These are phyloP conservation scores for Palythoa caribaeorum DNA, from an alignment of 92 coral and sea anemone species.

Conservation along the genomic window DNA sequence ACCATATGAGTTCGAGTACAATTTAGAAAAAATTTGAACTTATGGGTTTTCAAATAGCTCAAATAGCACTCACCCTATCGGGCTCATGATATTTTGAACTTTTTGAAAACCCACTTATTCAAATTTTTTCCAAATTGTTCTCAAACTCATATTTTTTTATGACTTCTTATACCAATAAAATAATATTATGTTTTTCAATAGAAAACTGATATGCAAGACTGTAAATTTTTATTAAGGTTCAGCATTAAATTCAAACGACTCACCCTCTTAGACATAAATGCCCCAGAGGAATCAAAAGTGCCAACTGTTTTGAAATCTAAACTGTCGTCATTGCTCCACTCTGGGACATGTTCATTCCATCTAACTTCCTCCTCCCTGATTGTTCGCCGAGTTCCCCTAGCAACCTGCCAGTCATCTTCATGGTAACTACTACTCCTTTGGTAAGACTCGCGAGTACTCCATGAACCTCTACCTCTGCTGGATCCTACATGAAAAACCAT, in stretches of 20 bases:
- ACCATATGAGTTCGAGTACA: too few relatives aligned
- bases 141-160: too few relatives aligned
- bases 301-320: slow-evolving; percentile 89
- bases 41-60: too few relatives aligned
- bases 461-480: slow-evolving; percentile 77
- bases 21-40: too few relatives aligned
- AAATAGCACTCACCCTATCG: too few relatives aligned
- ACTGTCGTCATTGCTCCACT: slow-evolving; percentile 92
- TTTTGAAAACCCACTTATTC: too few relatives aligned
- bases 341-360: slow-evolving; percentile 88
- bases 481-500: slow-evolving; percentile 32
- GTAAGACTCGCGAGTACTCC: slow-evolving; percentile 77
- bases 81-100: too few relatives aligned
- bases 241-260: background rate
- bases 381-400: slow-evolving; percentile 77
- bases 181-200: too few relatives aligned
- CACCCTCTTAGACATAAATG: slow-evolving; percentile 89
- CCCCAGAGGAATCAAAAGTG: slow-evolving; percentile 95
- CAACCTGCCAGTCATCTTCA: slow-evolving; percentile 92
- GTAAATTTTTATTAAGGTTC: too few relatives aligned
- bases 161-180: too few relatives aligned
- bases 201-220: too few relatives aligned
- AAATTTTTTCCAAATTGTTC: too few relatives aligned
- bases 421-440: slow-evolving; percentile 69
- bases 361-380: slow-evolving; percentile 81